Evolutionary conservation across 1,140 invertebrate species (phyloP).

Genomic region (Mylabris phalerata): DNA sequence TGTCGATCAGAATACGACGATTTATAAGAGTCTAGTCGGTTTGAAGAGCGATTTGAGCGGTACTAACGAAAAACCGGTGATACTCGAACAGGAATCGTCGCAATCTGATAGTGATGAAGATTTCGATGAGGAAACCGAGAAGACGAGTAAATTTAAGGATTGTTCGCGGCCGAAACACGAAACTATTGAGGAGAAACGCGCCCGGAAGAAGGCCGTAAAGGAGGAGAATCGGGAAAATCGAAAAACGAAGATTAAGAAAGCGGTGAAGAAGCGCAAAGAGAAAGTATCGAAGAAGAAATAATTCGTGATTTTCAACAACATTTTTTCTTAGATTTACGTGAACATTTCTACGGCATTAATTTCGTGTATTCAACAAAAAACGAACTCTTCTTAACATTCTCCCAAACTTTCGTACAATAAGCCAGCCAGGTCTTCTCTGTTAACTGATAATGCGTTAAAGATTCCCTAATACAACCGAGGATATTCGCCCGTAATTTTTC

Average conservation of each 20-base stretch:
- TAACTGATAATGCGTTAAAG: conserved; percentile 56
- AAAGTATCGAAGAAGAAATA: conserved; percentile 46
- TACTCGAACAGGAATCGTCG: conserved; percentile 43
- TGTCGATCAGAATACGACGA: conserved; percentile 53
- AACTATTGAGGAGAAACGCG: conserved; percentile 77
- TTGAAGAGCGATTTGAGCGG: conserved; percentile 74
- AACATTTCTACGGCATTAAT: conserved; percentile 64
- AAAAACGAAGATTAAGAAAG: conserved; percentile 90
- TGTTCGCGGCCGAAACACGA: conserved; percentile 75
- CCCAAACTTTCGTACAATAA: conserved; percentile 75
- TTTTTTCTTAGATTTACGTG: conserved; percentile 6
- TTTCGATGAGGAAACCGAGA: conserved; percentile 44
- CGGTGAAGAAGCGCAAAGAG: conserved; percentile 87
- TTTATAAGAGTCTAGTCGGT: conserved; percentile 80
- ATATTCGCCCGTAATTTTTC: conserved; percentile 61
- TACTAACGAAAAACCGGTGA: conserved; percentile 53
- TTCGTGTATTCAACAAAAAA: conserved; percentile 76
- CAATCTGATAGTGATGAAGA: conserved; percentile 44
- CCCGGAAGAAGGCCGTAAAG: conserved; percentile 78
- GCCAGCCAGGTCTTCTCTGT: conserved; percentile 72
- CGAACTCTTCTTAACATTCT: conserved; percentile 73
- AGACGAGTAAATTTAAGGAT: conserved; percentile 57
- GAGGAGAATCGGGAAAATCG: conserved; percentile 86
- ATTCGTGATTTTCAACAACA: no score
- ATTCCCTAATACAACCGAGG: conserved; percentile 56